Conservation (phyloP, 2,797 vertebrate genomes). For the Etheostoma nigrum region DNA sequence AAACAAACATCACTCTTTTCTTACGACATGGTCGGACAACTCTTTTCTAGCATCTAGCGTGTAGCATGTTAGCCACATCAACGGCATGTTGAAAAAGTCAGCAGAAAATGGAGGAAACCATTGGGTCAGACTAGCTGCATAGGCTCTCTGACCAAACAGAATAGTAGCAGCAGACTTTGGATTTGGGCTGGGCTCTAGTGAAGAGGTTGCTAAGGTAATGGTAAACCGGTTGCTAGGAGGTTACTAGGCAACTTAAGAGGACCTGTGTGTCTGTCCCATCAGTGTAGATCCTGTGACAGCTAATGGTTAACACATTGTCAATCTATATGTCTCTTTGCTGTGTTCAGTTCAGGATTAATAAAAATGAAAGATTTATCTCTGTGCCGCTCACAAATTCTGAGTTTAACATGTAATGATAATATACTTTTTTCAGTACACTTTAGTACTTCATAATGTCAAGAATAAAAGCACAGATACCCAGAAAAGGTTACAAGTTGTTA, state of each 20-base stretch:
- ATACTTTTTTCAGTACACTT: no score
- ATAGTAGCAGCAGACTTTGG: conserved; percentile 56
- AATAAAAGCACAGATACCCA: background rate
- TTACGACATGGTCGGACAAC: background rate
- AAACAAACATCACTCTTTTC: background rate
- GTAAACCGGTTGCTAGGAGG: conserved; percentile 41
- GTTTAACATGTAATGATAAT: background rate
- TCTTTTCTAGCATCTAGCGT: background rate
- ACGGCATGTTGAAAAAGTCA: background rate
- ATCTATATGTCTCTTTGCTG: conserved; percentile 17
- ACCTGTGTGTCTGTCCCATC: conserved; percentile 31
- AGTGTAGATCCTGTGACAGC: conserved; percentile 28
- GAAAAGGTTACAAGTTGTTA: background rate
- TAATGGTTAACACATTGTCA: conserved; percentile 76
- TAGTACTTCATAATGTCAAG: background rate
- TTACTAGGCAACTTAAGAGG: conserved; percentile 62
- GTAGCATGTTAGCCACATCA: background rate
- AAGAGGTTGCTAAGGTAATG: conserved; percentile 50
- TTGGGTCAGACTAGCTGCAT: background rate
- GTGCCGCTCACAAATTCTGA: background rate
- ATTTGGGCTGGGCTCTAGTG: conserved; percentile 14
- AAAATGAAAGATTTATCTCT: conserved; percentile 5
- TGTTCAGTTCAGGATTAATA: conserved; percentile 8
- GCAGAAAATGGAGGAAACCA: background rate
- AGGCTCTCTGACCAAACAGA: conserved; percentile 4